Conservation (phyloP, 2,797 vertebrate genomes). For the Falco biarmicus region DNA sequence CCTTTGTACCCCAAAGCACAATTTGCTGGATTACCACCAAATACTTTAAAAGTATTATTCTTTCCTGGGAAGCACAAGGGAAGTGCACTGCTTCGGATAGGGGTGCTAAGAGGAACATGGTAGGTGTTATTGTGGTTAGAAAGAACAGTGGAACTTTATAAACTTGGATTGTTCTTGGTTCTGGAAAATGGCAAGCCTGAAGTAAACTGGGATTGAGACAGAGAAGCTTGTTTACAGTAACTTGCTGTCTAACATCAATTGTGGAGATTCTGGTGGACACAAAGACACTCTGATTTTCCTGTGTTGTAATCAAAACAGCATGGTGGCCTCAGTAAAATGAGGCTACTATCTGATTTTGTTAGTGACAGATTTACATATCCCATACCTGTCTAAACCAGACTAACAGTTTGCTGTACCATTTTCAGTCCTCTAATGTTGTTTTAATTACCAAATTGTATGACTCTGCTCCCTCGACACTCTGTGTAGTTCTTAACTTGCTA, state of each 20-base stretch:
- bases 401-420: not conserved
- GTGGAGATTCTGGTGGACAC: not conserved
- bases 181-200: slow-evolving; percentile 14
- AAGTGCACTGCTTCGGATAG: not conserved
- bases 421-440: not conserved
- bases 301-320: not conserved
- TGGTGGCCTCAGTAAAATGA: not conserved
- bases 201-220: slow-evolving; percentile 26
- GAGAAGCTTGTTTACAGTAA: slow-evolving; percentile 22
- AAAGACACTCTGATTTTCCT: not conserved
- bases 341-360: not conserved
- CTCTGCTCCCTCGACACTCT: not conserved
- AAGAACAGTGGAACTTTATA: slow-evolving; percentile 40
- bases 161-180: slow-evolving; percentile 30
- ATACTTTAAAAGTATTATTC: slow-evolving; percentile 17
- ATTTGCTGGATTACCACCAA: slow-evolving; percentile 13
- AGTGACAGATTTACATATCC: not conserved
- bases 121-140: slow-evolving; percentile 9
- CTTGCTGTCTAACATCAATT: not conserved
- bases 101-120: not conserved
- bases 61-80: slow-evolving; percentile 10
- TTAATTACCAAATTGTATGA: not conserved
- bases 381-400: not conserved
- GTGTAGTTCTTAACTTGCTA: not conserved
- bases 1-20: not conserved